A percentile compares a stretch with the other conserved stretches of the same genome.
phyloP scores from a whole-genome alignment of 2,797 vertebrate species.

The Gadopsis marmoratus region DNA sequence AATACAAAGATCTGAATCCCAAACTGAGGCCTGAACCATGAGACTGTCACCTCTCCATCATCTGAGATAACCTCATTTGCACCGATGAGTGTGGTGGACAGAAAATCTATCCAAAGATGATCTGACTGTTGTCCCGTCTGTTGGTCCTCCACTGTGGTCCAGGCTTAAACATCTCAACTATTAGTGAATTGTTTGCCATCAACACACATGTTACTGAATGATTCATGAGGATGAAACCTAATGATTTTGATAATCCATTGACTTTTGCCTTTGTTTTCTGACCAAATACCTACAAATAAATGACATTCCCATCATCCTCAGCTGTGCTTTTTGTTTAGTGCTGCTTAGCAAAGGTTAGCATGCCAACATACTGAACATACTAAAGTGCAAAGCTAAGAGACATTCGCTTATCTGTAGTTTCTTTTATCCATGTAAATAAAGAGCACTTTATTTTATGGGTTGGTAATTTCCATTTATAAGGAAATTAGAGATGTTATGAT shows the following conservation, averaged over 20 bases:
- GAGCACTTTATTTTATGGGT: background rate
- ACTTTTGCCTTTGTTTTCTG: background rate
- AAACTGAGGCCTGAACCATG: background rate
- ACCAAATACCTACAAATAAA: background rate
- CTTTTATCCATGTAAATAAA: background rate
- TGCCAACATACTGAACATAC: no score
- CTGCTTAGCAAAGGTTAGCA: background rate
- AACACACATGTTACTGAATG: no score
- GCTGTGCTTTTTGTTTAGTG: background rate
- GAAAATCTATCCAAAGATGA: background rate
- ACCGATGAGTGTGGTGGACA: background rate
- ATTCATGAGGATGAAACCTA: background rate
- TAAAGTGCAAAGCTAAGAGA: no score
- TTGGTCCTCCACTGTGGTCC: background rate
- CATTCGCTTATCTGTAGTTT: no score
- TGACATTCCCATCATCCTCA: background rate
- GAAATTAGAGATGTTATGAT: background rate
- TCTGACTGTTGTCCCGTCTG: no score
- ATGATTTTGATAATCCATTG: background rate
- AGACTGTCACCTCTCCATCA: background rate
- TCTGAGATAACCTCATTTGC: background rate
- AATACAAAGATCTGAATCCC: background rate
- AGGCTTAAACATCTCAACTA: background rate
- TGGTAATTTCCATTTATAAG: background rate
- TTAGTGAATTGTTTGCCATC: no score